These are phyloP conservation scores for Xiphias gladius DNA, from an alignment of 2,113 vertebrate genomes.

Conservation along the genomic window DNA sequence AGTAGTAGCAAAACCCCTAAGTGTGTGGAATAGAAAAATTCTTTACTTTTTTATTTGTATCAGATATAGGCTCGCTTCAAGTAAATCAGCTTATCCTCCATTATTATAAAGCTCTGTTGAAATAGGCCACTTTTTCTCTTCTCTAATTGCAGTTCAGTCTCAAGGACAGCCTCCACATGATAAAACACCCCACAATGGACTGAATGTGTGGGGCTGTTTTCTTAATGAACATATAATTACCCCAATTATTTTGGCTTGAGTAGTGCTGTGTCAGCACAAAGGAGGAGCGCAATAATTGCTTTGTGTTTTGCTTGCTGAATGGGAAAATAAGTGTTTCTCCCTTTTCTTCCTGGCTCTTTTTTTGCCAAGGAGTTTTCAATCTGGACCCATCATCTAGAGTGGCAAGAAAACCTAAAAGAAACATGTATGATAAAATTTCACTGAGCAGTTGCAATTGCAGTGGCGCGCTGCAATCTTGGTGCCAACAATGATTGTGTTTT, in stretches of 20 bases:
- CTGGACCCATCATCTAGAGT: background rate
- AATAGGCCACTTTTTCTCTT: background rate
- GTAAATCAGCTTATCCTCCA: background rate
- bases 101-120: background rate
- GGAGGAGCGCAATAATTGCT: background rate
- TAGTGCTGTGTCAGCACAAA: conserved; percentile 21
- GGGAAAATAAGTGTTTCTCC: background rate
- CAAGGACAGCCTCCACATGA: background rate
- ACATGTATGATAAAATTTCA: too few species aligned
- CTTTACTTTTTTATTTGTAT: background rate
- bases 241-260: conserved; percentile 24
- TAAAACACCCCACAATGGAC: conserved; percentile 1
- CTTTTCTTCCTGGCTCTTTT: background rate
- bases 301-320: conserved; percentile 3
- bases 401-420: too few species aligned
- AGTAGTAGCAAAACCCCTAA: too few species aligned
- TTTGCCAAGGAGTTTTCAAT: background rate
- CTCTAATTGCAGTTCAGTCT: conserved; percentile 19
- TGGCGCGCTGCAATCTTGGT: too few species aligned
- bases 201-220: conserved; percentile 10
- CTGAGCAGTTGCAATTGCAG: too few species aligned
- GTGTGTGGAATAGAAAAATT: background rate
- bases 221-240: conserved; percentile 38
- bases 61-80: background rate
- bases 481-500: too few species aligned